These are phyloP conservation scores for Sisyra nigra DNA, from an alignment of 2,888 invertebrate species.

Conservation along the genomic window DNA sequence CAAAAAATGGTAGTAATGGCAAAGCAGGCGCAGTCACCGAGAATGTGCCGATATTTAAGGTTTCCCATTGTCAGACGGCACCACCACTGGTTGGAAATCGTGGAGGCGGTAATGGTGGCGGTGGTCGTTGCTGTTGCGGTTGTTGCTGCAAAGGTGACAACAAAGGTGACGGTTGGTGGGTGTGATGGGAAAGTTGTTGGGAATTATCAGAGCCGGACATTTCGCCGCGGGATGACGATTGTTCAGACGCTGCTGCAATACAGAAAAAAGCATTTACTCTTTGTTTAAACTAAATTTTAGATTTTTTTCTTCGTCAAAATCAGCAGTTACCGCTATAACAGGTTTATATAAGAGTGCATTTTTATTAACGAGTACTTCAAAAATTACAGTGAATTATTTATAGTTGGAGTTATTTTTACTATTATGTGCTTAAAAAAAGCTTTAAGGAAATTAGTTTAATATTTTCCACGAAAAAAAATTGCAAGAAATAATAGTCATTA, in stretches of 20 bases:
- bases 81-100: constrained; percentile 63
- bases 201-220: constrained; percentile 44
- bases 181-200: constrained; percentile 55
- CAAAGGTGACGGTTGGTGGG: constrained; percentile 77
- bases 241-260: constrained; percentile 67
- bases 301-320: not conserved
- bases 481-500: too few species aligned
- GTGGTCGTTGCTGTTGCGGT: constrained; percentile 48
- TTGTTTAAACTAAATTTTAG: not conserved
- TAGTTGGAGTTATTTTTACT: not conserved
- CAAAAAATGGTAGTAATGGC: constrained; percentile 24
- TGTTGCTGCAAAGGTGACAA: constrained; percentile 50
- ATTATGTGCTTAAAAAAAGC: not conserved
- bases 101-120: constrained; percentile 68
- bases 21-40: constrained; percentile 18
- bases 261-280: constrained; percentile 6
- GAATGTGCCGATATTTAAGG: constrained; percentile 34
- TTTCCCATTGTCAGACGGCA: constrained; percentile 69
- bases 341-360: too few species aligned
- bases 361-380: not conserved
- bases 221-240: constrained; percentile 68
- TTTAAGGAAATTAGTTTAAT: too few species aligned
- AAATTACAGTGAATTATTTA: not conserved
- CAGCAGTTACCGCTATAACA: not conserved
- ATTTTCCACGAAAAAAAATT: too few species aligned